Evolutionary conservation across 2,888 invertebrate genomes (phyloP), one percentile per base, ranked within the genome.

Genomic region (Neoascia interrupta): DNA sequence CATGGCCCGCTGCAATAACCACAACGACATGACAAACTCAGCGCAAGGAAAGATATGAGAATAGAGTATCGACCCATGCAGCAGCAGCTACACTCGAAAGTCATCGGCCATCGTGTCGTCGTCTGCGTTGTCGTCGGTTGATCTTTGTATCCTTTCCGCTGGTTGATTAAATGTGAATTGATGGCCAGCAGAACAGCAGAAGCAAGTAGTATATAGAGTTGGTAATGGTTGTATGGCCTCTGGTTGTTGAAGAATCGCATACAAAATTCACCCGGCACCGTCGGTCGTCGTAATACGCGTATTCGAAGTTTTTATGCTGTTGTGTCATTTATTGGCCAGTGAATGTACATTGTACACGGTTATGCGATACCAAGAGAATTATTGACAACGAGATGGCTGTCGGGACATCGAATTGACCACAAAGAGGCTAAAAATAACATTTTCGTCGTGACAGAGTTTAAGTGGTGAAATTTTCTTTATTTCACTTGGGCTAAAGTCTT

Each of bases 121-220:
- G 58, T 58, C 41, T n/a, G n/a, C n/a, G n/a, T n/a, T n/a, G 31
- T 54, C 53, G 58, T 39, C 28, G 47, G 45, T 60, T 72, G 76
- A 72, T 79, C 76, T 79, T 76, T 66, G 47, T 60, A 56, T 79
- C 79, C 73, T 73, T 79, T 73, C 54, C 34, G 54, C 15, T 54
- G 39, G 66, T 79, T 79, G 79, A 79, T 79, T 79, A 79, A 73
- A 79, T 61, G 73, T 66, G 79, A 79, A 73, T 79, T 79, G 79
- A 79, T 79, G 73, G 54, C 47, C 43, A 21, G 39, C 51, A 23
- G 21, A 53, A 23, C 68, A 34, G 34, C 16, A 41, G 31, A 31
- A 31, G 31, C 31, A 6, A 31, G n/a, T 6, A n/a, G 10, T 8
- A 31, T n/a, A 3, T 3, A 31, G 8, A 4, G 31, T n/a, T 6